These are phyloP conservation scores for Oryzias javanicus DNA, from an alignment of 2,113 vertebrate species.

Conservation along the genomic window DNA sequence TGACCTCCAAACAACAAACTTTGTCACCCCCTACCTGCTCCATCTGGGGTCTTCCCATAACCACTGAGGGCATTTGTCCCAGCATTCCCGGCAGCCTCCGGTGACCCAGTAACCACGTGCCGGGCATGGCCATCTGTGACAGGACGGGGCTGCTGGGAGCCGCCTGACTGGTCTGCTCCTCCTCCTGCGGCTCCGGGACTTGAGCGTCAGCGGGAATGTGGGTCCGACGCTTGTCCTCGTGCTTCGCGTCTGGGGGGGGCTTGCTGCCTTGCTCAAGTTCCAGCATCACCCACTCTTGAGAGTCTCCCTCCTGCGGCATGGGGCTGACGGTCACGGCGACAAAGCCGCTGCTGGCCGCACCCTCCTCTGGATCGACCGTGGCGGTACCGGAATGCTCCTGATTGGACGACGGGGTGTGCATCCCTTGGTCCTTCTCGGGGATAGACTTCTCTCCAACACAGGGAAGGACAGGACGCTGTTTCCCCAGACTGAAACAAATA, in stretches of 20 bases:
- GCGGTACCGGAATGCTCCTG: conserved; percentile 83
- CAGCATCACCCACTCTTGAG: conserved; percentile 97
- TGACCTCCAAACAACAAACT: conserved; percentile 3
- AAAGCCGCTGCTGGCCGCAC: conserved; percentile 89
- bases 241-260: conserved; percentile 74
- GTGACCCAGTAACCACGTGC: conserved; percentile 77
- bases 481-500: conserved; percentile 82
- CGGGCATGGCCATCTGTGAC: conserved; percentile 74
- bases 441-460: conserved; percentile 76
- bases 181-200: conserved; percentile 61
- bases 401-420: conserved; percentile 80
- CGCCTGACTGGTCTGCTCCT: conserved; percentile 61
- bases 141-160: conserved; percentile 78
- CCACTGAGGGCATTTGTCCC: conserved; percentile 80
- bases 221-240: conserved; percentile 71
- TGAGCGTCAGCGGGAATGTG: conserved; percentile 16
- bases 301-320: conserved; percentile 89
- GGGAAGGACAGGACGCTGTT: conserved; percentile 81
- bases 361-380: conserved; percentile 84
- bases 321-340: conserved; percentile 92
- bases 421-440: conserved; percentile 63
- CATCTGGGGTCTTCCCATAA: conserved; percentile 82
- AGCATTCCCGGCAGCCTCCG: conserved; percentile 85
- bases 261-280: conserved; percentile 89
- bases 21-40: conserved; percentile 80